These are phyloP conservation scores for Actinopyga echinites DNA, from an alignment of 53 echinoderm and acorn worm species.

Conservation along the genomic window DNA sequence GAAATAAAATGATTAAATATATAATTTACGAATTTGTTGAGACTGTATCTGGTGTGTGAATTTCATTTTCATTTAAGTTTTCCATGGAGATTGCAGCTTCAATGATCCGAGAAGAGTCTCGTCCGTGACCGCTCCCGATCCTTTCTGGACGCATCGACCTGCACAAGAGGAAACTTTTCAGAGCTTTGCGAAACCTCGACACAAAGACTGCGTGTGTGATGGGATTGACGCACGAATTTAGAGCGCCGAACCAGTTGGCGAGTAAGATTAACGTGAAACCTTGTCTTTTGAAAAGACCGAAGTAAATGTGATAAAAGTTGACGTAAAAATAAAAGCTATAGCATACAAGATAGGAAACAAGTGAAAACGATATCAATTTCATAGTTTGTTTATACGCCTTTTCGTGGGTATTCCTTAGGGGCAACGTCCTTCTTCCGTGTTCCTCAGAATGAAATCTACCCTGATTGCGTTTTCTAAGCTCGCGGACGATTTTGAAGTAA, in stretches of 20 bases:
- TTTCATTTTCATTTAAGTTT: too few relatives aligned
- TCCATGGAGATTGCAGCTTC: too few relatives aligned
- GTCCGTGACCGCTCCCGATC: background rate
- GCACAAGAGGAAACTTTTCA: constrained; percentile 18
- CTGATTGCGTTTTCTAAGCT: constrained; percentile 45
- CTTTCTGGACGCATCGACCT: background rate
- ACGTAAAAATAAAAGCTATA: constrained; percentile 90
- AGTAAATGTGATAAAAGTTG: constrained; percentile 82
- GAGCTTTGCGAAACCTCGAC: constrained; percentile 38
- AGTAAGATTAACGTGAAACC: constrained; percentile 72
- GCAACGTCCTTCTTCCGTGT: background rate
- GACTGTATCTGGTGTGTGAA: too few relatives aligned
- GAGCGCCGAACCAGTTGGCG: constrained; percentile 79
- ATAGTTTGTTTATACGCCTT: constrained; percentile 60
- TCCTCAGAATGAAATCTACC: background rate
- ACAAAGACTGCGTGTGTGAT: constrained; percentile 64
- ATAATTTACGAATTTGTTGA: too few relatives aligned
- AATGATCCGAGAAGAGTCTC: too few relatives aligned
- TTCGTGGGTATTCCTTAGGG: constrained; percentile 8
- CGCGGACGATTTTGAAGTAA: constrained; percentile 71
- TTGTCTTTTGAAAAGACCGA: constrained; percentile 59
- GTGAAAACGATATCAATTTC: constrained; percentile 67
- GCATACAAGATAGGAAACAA: constrained; percentile 73
- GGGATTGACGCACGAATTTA: constrained; percentile 84
- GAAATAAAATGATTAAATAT: too few relatives aligned